Base-by-base conservation (phyloP, 2,113 vertebrate species). In the Dicaeum eximium region DNA sequence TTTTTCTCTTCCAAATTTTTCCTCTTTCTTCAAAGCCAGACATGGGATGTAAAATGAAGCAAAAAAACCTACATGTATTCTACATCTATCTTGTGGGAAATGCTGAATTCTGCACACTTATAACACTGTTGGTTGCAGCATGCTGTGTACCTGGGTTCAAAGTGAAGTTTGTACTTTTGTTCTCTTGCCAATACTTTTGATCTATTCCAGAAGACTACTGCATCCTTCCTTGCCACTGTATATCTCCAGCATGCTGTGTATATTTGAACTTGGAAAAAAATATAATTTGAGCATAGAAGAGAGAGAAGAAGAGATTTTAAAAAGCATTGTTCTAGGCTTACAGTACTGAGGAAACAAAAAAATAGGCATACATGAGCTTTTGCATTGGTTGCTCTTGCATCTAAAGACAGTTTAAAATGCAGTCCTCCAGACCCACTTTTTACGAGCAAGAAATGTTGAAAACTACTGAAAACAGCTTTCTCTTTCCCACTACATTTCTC, bases 131-230 rank as follows among this genome's bases (percentile, higher is more conserved):
- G 53, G 35, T 86, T 96, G 40, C 54, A 90, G 24, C 28, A 50
- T 78, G n/a, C 51, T 71, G 16, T 37, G 38, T 71, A 90, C 82
- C 92, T 86, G 38, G 30, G 27, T 88, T 91, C 72, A 93, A 92
- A 96, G 80, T 57, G 50, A 94, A 88, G 15, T 44, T 83, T 56
- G 22, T 40, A 51, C 45, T 72, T 97, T 91, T 96, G 62, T 95
- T 92, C 80, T 81, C 37, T 61, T 81, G 54, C 78, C 91, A 95
- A 61, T 91, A 64, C 47, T 95, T 85, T 80, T 83, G 7, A 58
- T 71, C 53, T 79, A 1, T 86, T 90, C 42, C 38, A 73, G 85
- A 83, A 73, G 27, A 62, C 40, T 62, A n/a, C 14, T 61, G 38
- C 45, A 80, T 54, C 35, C 22, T 83, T 82, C 33, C 86, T 92